Percentiles rank a stretch among this genome's conserved stretches.
These are phyloP conservation scores for Anguilla rostrata DNA, from an alignment of 2,113 vertebrate genomes.

Conservation along the genomic window DNA sequence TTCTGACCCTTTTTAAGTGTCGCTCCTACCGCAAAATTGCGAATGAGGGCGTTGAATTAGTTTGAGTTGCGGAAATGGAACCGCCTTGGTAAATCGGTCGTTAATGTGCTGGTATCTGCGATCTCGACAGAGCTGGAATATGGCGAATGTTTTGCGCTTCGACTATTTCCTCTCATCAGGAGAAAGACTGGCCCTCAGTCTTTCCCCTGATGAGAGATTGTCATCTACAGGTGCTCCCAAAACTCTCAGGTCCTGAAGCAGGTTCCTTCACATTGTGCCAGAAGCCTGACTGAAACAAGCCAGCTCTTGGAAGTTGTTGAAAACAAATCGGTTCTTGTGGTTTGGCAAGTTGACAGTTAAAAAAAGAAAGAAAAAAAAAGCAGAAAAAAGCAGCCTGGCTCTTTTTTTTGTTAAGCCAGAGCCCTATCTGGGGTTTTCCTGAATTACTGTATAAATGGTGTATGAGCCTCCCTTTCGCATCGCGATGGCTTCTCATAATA, in stretches of 20 bases:
- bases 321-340: slow-evolving; percentile 17
- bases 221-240: slow-evolving; percentile 23
- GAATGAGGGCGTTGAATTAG: too few relatives aligned
- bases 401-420: neutral
- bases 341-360: slow-evolving; percentile 28
- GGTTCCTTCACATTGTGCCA: neutral
- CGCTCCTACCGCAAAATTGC: too few relatives aligned
- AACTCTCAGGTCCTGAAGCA: neutral
- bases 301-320: slow-evolving; percentile 27
- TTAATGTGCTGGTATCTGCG: too few relatives aligned
- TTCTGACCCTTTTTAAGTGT: too few relatives aligned
- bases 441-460: neutral
- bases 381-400: neutral
- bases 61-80: too few relatives aligned
- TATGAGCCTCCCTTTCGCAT: neutral
- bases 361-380: neutral
- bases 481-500: neutral
- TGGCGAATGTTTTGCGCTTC: too few relatives aligned
- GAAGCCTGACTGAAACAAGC: slow-evolving; percentile 7
- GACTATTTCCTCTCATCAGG: too few relatives aligned
- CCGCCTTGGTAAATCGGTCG: too few relatives aligned
- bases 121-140: too few relatives aligned
- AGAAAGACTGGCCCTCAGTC: neutral
- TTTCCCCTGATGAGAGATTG: neutral
- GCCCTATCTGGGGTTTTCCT: neutral